phyloP scores from a whole-genome alignment of 64 coral and sea anemone genomes.

The Porites australiensis region DNA sequence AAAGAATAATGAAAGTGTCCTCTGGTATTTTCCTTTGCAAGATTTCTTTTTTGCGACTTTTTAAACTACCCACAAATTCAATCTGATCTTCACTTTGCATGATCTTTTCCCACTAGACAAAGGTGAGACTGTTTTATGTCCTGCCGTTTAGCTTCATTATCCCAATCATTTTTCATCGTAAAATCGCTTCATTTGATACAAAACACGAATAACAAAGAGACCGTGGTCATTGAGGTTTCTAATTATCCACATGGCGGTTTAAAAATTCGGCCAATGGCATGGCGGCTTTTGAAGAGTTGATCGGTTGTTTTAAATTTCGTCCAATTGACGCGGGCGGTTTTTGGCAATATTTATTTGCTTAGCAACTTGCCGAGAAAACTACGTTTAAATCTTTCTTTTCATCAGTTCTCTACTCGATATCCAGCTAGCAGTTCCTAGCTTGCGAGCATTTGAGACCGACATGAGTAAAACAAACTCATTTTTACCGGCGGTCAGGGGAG shows the following conservation, averaged over 20 bases:
- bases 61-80: too few species aligned
- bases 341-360: not conserved
- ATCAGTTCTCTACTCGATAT: not conserved
- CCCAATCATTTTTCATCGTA: slow-evolving; percentile 3
- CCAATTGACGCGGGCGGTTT: not conserved
- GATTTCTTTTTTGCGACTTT: too few species aligned
- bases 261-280: not conserved
- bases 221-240: slow-evolving; percentile 22
- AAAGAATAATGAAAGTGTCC: too few species aligned
- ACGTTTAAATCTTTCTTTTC: not conserved
- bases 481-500: not conserved
- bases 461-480: slow-evolving; percentile 18
- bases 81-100: not conserved
- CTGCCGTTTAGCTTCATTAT: not conserved
- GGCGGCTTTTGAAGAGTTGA: not conserved
- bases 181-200: slow-evolving; percentile 42
- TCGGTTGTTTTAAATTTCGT: not conserved
- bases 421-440: not conserved
- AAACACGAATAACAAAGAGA: not conserved
- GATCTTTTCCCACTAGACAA: not conserved
- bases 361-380: not conserved
- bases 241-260: slow-evolving; percentile 24
- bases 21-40: too few species aligned
- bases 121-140: not conserved
- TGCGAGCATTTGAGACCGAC: not conserved